phyloP scores from a whole-genome alignment of 2,113 vertebrate genomes.

The Recurvirostra avosetta region DNA sequence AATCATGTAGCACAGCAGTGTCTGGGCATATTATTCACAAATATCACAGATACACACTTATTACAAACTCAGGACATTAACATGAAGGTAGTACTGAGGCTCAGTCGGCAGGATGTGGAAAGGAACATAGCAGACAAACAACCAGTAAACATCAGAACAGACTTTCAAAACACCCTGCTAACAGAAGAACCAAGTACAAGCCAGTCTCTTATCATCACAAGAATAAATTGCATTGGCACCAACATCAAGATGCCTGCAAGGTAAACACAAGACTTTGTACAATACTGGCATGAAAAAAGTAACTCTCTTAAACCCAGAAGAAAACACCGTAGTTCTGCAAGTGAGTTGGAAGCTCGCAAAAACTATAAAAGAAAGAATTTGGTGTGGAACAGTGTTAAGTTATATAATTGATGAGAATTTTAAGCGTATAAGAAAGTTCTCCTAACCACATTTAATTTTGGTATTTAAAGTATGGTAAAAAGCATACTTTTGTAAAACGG shows the following conservation, averaged over 20 bases:
- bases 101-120: conserved; percentile 20
- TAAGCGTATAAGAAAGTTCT: neutral
- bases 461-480: neutral
- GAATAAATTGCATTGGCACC: conserved; percentile 61
- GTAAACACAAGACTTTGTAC: conserved; percentile 57
- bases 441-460: neutral
- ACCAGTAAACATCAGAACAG: conserved; percentile 33
- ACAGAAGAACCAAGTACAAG: conserved; percentile 44
- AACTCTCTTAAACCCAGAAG: conserved; percentile 29
- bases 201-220: conserved; percentile 57
- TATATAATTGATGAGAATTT: neutral
- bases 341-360: neutral
- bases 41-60: conserved; percentile 11
- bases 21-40: neutral
- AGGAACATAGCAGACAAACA: conserved; percentile 24
- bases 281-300: conserved; percentile 48
- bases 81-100: neutral
- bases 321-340: conserved; percentile 23
- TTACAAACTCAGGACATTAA: conserved; percentile 28
- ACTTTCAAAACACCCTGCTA: conserved; percentile 54
- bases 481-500: neutral
- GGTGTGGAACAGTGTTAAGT: neutral
- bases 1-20: conserved; percentile 26
- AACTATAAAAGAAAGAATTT: neutral
- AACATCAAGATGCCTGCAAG: conserved; percentile 61